Percentiles rank a stretch among this genome's conserved stretches.
Evolutionary conservation across 2,888 invertebrate genomes (phyloP).

Genomic region (Frankliniella fusca): DNA sequence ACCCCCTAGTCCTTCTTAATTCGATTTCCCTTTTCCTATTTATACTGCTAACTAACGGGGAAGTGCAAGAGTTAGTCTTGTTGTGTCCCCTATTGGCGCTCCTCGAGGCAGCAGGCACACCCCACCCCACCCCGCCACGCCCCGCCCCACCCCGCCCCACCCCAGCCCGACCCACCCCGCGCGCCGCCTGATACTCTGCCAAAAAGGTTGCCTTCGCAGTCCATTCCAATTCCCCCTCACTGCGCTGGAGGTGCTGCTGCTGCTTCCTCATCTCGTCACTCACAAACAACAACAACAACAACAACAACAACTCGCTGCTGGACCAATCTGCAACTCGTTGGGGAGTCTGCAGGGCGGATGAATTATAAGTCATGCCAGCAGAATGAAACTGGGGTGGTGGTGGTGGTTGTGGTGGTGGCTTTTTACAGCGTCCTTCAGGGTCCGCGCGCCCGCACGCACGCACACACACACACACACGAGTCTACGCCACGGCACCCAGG

Average conservation of each 20-base stretch:
- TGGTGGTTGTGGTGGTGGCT: background rate
- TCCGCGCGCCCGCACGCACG: background rate
- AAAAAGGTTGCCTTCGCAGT: too few relatives aligned
- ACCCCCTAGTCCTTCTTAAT: background rate
- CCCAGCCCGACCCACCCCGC: too few relatives aligned
- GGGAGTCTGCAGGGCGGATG: background rate
- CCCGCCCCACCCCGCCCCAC: too few relatives aligned
- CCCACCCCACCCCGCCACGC: too few relatives aligned
- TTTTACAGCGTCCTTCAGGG: background rate
- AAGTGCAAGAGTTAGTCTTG: slow-evolving; percentile 3
- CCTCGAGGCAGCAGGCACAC: too few relatives aligned
- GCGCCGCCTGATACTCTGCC: too few relatives aligned
- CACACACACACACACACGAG: background rate
- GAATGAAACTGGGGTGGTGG: background rate
- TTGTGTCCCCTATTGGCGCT: background rate
- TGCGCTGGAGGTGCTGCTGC: too few relatives aligned
- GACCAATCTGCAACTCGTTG: slow-evolving; percentile 3
- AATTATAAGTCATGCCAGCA: background rate
- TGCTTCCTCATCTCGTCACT: too few relatives aligned
- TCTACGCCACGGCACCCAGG: background rate
- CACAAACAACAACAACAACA: too few relatives aligned
- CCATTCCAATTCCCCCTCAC: too few relatives aligned
- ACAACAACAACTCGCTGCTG: background rate
- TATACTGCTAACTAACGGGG: slow-evolving; percentile 24
- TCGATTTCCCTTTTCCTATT: slow-evolving; percentile 1